Conservation (phyloP, 2,797 vertebrate genomes). For the Sebastes vulpes region DNA sequence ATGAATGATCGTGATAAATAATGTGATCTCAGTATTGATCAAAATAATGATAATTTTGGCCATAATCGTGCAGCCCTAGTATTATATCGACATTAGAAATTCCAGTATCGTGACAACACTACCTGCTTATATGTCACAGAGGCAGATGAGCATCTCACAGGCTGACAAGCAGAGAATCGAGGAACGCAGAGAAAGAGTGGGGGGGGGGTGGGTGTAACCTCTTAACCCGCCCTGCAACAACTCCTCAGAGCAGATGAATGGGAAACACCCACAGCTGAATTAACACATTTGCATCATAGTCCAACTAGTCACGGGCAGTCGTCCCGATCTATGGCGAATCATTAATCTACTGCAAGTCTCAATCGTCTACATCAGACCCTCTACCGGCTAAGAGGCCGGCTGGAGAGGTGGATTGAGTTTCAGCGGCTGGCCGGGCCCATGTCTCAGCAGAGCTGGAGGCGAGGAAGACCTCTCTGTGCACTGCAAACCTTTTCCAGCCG, state of each 20-base stretch:
- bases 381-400: constrained; percentile 36
- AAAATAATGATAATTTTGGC: no score
- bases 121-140: constrained; percentile 17
- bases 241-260: constrained; percentile 1
- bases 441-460: constrained; percentile 49
- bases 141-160: background rate
- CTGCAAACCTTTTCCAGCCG: constrained; percentile 74
- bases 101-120: no score
- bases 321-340: constrained; percentile 18
- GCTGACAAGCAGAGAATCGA: background rate
- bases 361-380: constrained; percentile 18
- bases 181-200: background rate
- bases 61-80: no score
- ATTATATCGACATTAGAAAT: no score
- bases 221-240: background rate
- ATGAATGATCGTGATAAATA: no score
- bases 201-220: background rate
- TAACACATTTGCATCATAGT: constrained; percentile 32
- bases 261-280: constrained; percentile 16
- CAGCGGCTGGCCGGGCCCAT: constrained; percentile 27
- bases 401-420: constrained; percentile 61
- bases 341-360: constrained; percentile 28
- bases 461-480: constrained; percentile 45
- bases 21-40: no score
- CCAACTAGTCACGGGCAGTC: constrained; percentile 22